phyloP scores from a whole-genome alignment of 2,888 invertebrate genomes.

The Gryllus longicercus region DNA sequence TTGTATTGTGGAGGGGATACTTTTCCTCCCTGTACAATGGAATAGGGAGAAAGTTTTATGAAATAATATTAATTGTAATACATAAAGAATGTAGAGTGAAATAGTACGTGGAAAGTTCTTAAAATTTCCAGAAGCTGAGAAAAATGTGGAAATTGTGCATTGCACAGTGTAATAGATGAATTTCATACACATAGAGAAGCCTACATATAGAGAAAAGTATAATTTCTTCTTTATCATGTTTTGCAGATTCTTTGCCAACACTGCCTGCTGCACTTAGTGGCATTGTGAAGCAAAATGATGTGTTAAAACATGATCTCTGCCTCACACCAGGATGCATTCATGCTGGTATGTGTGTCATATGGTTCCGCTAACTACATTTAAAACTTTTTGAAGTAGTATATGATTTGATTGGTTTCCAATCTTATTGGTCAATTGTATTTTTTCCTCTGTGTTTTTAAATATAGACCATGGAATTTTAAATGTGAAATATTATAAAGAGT shows the following conservation, averaged over 20 bases:
- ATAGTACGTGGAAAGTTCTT: too few species aligned
- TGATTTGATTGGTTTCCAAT: not conserved
- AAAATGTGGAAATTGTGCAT: too few species aligned
- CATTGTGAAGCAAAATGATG: constrained; percentile 30
- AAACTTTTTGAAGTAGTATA: not conserved
- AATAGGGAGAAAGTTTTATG: too few species aligned
- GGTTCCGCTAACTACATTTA: not conserved
- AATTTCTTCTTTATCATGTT: not conserved
- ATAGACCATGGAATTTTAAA: not conserved
- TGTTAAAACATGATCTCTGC: constrained; percentile 54
- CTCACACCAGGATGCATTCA: constrained; percentile 74
- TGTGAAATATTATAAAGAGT: not conserved
- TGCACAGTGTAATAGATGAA: too few species aligned
- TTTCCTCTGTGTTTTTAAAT: not conserved
- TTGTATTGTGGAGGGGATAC: too few species aligned
- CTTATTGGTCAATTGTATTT: not conserved
- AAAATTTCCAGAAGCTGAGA: too few species aligned
- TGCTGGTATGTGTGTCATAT: constrained; percentile 55
- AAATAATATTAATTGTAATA: too few species aligned
- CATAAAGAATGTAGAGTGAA: too few species aligned
- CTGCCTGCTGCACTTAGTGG: constrained; percentile 45
- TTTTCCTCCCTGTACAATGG: too few species aligned
- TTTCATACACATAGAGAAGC: too few species aligned
- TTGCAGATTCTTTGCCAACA: constrained; percentile 26
- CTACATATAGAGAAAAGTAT: too few species aligned